Conservation (phyloP, 2,888 invertebrate genomes). For the Ametastegia equiseti region DNA sequence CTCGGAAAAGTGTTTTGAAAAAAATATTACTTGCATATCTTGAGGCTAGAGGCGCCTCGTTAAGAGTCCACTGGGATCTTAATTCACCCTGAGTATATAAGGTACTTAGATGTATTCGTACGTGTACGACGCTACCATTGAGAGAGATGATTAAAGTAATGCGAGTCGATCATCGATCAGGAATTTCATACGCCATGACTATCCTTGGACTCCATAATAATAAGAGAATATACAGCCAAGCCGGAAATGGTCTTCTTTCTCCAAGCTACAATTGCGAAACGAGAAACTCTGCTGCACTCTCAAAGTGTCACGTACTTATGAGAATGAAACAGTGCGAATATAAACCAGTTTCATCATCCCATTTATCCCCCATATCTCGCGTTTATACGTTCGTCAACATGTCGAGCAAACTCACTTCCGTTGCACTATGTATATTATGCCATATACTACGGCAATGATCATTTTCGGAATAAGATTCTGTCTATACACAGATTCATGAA, state of each 20-base stretch:
- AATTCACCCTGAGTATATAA: background rate
- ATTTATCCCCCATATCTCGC: background rate
- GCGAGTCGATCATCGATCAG: background rate
- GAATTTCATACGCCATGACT: background rate
- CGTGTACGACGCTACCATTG: background rate
- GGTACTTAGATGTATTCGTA: background rate
- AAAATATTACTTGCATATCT: too few relatives aligned
- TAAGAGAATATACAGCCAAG: background rate
- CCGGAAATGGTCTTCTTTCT: conserved; percentile 6
- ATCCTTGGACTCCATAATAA: background rate
- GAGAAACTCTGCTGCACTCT: background rate
- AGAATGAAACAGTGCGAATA: conserved; percentile 7
- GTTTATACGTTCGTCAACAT: conserved; percentile 35
- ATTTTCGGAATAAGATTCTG: background rate
- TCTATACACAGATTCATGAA: too few relatives aligned
- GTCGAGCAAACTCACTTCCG: conserved; percentile 7
- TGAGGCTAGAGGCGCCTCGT: background rate
- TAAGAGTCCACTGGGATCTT: background rate
- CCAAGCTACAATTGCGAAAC: conserved; percentile 8
- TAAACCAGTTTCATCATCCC: conserved; percentile 36
- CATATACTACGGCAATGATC: background rate
- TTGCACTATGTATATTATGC: background rate
- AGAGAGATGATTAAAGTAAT: background rate
- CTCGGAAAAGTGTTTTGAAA: conserved; percentile 1
- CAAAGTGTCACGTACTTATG: conserved; percentile 1